A percentile compares a stretch with the other conserved stretches of the same genome.
Conservation (phyloP, 2,797 vertebrate genomes). For the Carcharodon carcharias region DNA sequence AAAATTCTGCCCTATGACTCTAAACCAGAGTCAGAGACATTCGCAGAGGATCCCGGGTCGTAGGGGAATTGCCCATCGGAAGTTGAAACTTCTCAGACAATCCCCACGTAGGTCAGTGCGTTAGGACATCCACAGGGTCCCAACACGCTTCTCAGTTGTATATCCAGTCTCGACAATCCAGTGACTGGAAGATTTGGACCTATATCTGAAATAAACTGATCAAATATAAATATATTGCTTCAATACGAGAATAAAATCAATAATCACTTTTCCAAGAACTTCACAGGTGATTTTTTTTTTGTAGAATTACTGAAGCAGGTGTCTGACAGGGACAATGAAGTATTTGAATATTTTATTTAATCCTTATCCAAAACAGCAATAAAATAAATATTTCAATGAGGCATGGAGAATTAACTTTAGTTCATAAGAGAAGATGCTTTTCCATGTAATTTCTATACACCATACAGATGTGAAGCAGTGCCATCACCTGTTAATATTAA, state of each 20-base stretch:
- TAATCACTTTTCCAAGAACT: neutral
- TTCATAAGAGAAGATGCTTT: neutral
- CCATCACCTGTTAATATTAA: constrained; percentile 15
- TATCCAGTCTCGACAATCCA: too few species aligned
- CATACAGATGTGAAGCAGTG: neutral
- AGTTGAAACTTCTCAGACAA: too few species aligned
- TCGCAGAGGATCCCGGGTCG: too few species aligned
- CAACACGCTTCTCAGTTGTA: too few species aligned
- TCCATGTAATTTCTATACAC: neutral
- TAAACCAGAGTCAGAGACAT: too few species aligned
- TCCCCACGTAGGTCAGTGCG: too few species aligned
- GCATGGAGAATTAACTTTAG: neutral
- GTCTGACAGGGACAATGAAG: neutral
- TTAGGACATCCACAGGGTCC: too few species aligned
- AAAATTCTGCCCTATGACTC: too few species aligned
- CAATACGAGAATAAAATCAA: neutral
- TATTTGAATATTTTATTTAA: neutral
- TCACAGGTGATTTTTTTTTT: neutral
- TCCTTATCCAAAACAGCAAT: neutral
- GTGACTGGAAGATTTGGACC: too few species aligned
- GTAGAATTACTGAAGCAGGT: neutral
- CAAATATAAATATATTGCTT: neutral
- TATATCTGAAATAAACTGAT: neutral
- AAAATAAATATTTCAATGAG: constrained; percentile 3
- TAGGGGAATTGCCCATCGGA: too few species aligned